Evolutionary conservation across 2,888 invertebrate species (phyloP).

Genomic region (Cryptophagus acutangulus): DNA sequence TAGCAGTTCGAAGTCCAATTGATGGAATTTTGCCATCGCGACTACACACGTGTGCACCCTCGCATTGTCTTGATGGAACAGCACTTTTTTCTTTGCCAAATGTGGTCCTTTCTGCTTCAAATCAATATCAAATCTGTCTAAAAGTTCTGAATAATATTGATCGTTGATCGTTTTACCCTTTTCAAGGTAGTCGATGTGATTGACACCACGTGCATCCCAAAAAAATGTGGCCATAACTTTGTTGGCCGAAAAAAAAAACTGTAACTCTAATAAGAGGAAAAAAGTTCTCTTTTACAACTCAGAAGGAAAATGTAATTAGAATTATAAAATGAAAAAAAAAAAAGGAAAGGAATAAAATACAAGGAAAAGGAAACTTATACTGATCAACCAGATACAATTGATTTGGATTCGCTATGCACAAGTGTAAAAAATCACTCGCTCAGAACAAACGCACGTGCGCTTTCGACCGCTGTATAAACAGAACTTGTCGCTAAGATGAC

Average conservation of each 20-base stretch:
- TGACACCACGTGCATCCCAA: constrained; percentile 34
- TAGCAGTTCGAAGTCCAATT: constrained; percentile 5
- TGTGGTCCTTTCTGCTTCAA: constrained; percentile 1
- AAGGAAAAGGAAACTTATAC: no score
- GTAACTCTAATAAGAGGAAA: no score
- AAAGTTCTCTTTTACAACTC: no score
- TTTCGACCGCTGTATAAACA: no score
- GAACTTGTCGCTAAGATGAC: no score
- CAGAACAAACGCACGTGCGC: no score
- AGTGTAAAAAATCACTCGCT: no score
- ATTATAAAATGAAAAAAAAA: no score
- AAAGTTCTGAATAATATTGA: constrained; percentile 2
- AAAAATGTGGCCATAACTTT: constrained; percentile 36
- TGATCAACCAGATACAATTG: no score
- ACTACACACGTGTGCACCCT: constrained; percentile 1
- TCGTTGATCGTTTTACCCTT: constrained; percentile 33
- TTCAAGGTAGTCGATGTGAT: constrained; percentile 37
- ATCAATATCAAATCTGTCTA: constrained; percentile 3
- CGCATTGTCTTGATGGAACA: constrained; percentile 7
- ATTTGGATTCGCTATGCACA: no score
- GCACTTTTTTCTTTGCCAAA: constrained; percentile 8
- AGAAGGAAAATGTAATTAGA: no score
- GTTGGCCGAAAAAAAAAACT: constrained; percentile 29
- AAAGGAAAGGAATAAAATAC: no score
- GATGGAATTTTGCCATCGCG: neutral